Evolutionary conservation across 2,888 invertebrate genomes (phyloP), one percentile per base, ranked within the genome.

Genomic region (Automeris io): DNA sequence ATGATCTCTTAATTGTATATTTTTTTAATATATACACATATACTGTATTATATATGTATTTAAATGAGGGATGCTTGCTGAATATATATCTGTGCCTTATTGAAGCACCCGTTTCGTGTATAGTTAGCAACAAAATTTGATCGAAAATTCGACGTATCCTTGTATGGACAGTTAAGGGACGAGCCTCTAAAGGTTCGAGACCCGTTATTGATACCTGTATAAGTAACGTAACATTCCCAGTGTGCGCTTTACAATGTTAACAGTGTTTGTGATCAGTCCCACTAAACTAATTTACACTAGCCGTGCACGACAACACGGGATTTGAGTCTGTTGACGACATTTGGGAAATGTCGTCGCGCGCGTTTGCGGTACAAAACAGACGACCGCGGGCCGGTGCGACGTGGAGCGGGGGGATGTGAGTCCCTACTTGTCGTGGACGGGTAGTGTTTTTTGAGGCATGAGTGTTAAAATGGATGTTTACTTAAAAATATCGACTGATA

Each of bases 191-290:
- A 31, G 31, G 32, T 19, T 23, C 31, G 68, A 61, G 63, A 71
- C 71, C 64, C 61, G 62, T 64, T 63, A 83, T 86, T 86, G 85
- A 85, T 86, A 86, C 86, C 85, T 86, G 85, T 86, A 76, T 75
- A 70, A 68, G 68, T 69, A 72, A 76, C 78, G 68, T 79, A 79
- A 85, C 85, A 85, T 86, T 83, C 82, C 85, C 75, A 74, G 81
- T 82, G 71, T 82, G 82, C 61, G 79, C 80, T 82, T 82, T 70
- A 73, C 72, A 75, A 60, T 61, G 54, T 69, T 79, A 82, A 83
- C 79, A 79, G 65, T 22, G 80, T 80, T 82, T 83, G 85, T 83
- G 83, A 80, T 82, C 83, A 79, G 83, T 85, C 78, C 79, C 78
- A 70, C 64, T 66, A 75, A 75, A 70, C 72, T 70, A 69, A 59